A percentile compares a stretch with the other conserved stretches of the same genome.
Evolutionary conservation across 2,888 invertebrate genomes (phyloP).

Genomic region (Suillia variegata): DNA sequence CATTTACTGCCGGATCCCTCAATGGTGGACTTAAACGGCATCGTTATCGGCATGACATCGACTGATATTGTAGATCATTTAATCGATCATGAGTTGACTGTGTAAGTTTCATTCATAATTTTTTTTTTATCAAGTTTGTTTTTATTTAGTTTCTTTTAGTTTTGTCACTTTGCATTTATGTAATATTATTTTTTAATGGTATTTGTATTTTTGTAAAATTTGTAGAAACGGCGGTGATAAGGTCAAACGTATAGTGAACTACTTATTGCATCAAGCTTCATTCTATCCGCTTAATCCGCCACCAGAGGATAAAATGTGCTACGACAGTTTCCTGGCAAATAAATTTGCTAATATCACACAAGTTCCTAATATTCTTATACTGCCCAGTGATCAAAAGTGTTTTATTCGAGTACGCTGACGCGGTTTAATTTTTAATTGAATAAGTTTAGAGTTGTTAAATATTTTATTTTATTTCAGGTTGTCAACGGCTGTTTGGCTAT

Average conservation of each 20-base stretch:
- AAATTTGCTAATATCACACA: slow-evolving; percentile 72
- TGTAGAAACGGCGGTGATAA: slow-evolving; percentile 68
- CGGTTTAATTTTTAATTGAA: slow-evolving; percentile 8
- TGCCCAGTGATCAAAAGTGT: slow-evolving; percentile 84
- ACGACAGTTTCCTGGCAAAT: slow-evolving; percentile 76
- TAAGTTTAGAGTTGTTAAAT: background rate
- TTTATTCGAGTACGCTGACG: slow-evolving; percentile 74
- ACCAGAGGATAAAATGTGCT: slow-evolving; percentile 65
- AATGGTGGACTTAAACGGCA: slow-evolving; percentile 75
- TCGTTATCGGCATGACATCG: slow-evolving; percentile 79
- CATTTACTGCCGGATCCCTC: slow-evolving; percentile 82
- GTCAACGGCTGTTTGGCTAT: slow-evolving; percentile 79
- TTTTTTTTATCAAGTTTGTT: too few species aligned
- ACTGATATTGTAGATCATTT: slow-evolving; percentile 84
- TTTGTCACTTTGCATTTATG: background rate
- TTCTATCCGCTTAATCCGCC: slow-evolving; percentile 85
- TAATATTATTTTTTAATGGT: background rate
- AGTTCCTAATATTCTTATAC: slow-evolving; percentile 80
- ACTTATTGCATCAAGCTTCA: slow-evolving; percentile 77
- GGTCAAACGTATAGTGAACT: slow-evolving; percentile 74
- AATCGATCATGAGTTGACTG: slow-evolving; percentile 76
- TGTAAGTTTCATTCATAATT: slow-evolving; percentile 64
- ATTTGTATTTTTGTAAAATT: too few species aligned
- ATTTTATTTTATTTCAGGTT: slow-evolving; percentile 64
- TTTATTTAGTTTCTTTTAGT: background rate